phyloP scores from a whole-genome alignment of 2,113 vertebrate species.

The Gavialis gangeticus region DNA sequence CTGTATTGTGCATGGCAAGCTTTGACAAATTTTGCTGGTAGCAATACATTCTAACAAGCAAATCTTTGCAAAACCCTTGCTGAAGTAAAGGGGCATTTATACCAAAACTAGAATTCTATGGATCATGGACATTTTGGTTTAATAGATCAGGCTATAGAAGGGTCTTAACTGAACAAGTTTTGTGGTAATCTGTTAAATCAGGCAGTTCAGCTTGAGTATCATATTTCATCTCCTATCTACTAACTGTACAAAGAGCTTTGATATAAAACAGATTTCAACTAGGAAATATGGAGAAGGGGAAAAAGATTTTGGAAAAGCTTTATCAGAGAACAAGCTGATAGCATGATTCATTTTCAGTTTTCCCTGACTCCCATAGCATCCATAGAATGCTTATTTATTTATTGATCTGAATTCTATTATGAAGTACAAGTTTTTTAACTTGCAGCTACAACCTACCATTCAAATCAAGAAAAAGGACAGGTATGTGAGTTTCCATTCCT shows the following conservation, averaged over 20 bases:
- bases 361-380: not conserved
- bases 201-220: not conserved
- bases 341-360: not conserved
- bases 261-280: no score
- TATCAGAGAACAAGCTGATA: not conserved
- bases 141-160: not conserved
- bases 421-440: not conserved
- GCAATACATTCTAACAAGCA: not conserved
- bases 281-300: not conserved
- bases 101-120: not conserved
- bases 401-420: not conserved
- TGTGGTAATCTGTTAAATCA: not conserved
- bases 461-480: constrained; percentile 96
- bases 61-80: not conserved
- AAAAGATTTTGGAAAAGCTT: not conserved
- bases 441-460: constrained; percentile 85
- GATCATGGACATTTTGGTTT: not conserved
- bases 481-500: constrained; percentile 96
- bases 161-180: not conserved
- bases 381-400: not conserved
- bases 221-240: not conserved
- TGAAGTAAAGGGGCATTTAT: not conserved
- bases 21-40: not conserved
- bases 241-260: not conserved
- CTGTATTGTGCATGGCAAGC: not conserved